Conservation (phyloP, 2,113 vertebrate genomes). For the Corythoichthys haematopterus region DNA sequence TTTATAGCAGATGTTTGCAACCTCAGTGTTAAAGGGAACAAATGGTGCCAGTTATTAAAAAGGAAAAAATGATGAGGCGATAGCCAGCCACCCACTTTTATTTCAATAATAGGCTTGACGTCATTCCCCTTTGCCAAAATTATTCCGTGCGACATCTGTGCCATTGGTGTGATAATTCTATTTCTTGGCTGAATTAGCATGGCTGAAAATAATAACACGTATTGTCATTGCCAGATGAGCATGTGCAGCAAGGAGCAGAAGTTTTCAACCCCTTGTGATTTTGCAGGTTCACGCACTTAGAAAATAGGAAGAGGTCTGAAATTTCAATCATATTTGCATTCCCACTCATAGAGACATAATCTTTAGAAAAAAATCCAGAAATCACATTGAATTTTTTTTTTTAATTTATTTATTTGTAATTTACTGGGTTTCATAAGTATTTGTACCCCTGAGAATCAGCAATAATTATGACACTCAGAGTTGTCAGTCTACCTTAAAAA, state of each 20-base stretch:
- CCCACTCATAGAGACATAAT: no score
- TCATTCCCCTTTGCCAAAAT: constrained; percentile 29
- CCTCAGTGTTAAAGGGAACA: constrained; percentile 29
- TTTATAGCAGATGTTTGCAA: constrained; percentile 37
- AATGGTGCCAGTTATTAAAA: constrained; percentile 33
- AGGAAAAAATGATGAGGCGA: constrained; percentile 21
- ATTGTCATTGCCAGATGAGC: constrained; percentile 33
- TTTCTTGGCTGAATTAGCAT: constrained; percentile 11
- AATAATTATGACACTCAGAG: no score
- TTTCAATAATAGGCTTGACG: constrained; percentile 46
- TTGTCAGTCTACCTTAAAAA: no score
- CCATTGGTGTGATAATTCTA: constrained; percentile 27
- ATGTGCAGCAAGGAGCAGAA: neutral
- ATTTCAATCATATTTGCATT: no score
- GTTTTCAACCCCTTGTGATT: no score
- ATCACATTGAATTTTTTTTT: no score
- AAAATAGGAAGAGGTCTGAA: no score
- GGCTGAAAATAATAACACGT: constrained; percentile 23
- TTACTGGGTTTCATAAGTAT: no score
- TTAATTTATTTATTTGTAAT: no score
- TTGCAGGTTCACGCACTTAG: no score
- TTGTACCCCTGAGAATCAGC: no score
- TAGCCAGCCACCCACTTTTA: constrained; percentile 29
- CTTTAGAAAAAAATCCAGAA: no score
- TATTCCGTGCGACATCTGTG: constrained; percentile 39